Conservation (phyloP, 2,888 invertebrate genomes). For the Eremobia ochroleuca region DNA sequence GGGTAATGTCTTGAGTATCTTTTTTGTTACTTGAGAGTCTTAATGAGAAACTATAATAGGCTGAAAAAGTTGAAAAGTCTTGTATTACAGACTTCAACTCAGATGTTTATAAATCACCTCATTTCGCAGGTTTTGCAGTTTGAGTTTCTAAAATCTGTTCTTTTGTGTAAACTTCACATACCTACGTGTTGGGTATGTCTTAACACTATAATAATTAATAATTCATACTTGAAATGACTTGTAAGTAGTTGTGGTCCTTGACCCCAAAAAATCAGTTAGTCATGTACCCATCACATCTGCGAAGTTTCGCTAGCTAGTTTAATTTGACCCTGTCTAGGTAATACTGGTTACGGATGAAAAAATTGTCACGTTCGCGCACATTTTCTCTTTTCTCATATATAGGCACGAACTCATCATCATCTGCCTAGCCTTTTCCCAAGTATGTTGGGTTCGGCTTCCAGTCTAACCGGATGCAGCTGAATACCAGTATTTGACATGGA, state of each 20-base stretch:
- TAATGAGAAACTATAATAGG: neutral
- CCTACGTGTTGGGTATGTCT: neutral
- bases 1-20: slow-evolving; percentile 54
- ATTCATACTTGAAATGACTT: too few species aligned
- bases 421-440: too few species aligned
- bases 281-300: too few species aligned
- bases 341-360: too few species aligned
- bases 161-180: neutral
- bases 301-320: too few species aligned
- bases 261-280: too few species aligned
- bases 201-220: neutral
- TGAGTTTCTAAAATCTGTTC: neutral
- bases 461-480: too few species aligned
- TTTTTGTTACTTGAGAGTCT: slow-evolving; percentile 26
- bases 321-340: too few species aligned
- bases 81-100: neutral
- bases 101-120: neutral
- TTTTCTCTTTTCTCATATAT: neutral
- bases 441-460: too few species aligned
- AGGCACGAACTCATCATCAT: neutral
- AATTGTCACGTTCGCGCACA: neutral
- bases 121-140: neutral
- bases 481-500: too few species aligned
- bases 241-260: too few species aligned
- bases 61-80: too few species aligned